These are phyloP conservation scores for Trichogramma evanescens DNA, from an alignment of 2,888 invertebrate species.

Conservation along the genomic window DNA sequence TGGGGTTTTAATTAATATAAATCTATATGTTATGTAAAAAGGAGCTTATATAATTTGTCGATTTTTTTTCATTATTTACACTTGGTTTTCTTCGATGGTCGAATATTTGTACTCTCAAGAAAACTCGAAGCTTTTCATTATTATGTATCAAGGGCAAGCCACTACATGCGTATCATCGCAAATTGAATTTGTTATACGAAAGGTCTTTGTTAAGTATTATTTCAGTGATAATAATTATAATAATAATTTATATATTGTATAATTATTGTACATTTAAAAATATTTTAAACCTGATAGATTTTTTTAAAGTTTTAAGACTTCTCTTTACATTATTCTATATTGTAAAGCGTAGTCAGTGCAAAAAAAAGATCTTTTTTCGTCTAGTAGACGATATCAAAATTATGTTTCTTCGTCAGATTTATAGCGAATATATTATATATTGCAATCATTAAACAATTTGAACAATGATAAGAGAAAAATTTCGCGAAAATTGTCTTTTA, in stretches of 20 bases:
- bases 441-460: constrained; percentile 20
- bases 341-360: constrained; percentile 14
- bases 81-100: constrained; percentile 17
- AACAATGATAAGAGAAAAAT: constrained; percentile 17
- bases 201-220: constrained; percentile 10
- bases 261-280: constrained; percentile 8
- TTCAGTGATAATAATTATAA: constrained; percentile 13
- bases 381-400: constrained; percentile 15
- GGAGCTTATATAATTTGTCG: constrained; percentile 13
- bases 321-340: constrained; percentile 13
- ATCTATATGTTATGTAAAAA: constrained; percentile 11
- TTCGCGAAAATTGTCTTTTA: constrained; percentile 20
- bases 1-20: constrained; percentile 12
- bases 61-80: constrained; percentile 2
- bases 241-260: constrained; percentile 7
- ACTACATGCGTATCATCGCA: too few relatives aligned
- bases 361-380: constrained; percentile 15
- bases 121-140: too few relatives aligned
- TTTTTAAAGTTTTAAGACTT: constrained; percentile 19
- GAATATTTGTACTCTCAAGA: background rate
- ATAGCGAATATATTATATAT: constrained; percentile 2
- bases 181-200: background rate
- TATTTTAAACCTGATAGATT: constrained; percentile 15
- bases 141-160: too few relatives aligned
- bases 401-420: constrained; percentile 10